Conservation (phyloP, 2,888 invertebrate species). For the Prosapia bicincta region DNA sequence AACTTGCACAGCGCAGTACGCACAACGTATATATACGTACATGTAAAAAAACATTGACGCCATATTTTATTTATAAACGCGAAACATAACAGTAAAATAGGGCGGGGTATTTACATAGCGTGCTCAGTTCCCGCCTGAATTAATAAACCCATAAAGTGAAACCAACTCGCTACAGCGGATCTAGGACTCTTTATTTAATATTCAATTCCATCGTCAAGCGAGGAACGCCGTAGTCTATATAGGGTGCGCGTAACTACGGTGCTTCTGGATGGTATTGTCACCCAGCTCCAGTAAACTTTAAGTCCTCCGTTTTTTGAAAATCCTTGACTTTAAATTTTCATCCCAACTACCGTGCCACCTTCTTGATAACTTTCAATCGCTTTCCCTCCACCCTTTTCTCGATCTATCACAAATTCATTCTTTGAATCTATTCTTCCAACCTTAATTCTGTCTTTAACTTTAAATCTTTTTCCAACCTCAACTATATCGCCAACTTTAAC, state of each 20-base stretch:
- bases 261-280: too few species aligned
- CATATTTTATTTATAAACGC: not conserved
- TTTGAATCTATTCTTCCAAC: too few species aligned
- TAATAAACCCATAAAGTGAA: conserved; percentile 18
- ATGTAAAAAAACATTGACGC: not conserved
- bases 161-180: not conserved
- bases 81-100: not conserved
- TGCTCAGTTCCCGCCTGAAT: conserved; percentile 1
- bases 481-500: too few species aligned
- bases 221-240: not conserved
- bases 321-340: too few species aligned
- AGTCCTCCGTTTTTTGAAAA: too few species aligned
- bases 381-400: too few species aligned
- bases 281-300: too few species aligned
- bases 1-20: not conserved
- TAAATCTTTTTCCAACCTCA: too few species aligned
- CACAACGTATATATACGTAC: not conserved
- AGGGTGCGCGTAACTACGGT: not conserved
- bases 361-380: too few species aligned
- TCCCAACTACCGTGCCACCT: too few species aligned
- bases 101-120: not conserved
- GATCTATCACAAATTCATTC: too few species aligned
- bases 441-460: too few species aligned
- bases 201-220: conserved; percentile 18
- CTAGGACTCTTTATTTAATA: conserved; percentile 20